phyloP scores from a whole-genome alignment of 2,888 invertebrate species.

The Drosophila suboccidentalis region DNA sequence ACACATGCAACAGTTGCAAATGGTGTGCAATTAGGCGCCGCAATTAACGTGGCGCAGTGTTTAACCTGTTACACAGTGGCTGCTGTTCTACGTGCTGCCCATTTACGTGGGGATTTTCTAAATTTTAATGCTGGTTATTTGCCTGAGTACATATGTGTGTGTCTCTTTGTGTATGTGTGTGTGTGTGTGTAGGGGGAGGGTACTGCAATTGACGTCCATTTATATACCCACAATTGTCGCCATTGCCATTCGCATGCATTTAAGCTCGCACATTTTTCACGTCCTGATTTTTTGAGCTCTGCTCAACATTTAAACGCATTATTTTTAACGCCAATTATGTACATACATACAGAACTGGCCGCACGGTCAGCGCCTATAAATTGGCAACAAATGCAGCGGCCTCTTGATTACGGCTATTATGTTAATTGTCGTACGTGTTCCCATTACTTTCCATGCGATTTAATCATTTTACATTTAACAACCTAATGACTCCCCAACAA shows the following conservation, averaged over 20 bases:
- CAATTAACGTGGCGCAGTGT: conserved; percentile 81
- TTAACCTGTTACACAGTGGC: conserved; percentile 77
- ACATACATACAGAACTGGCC: conserved; percentile 38
- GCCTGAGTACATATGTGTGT: conserved; percentile 14
- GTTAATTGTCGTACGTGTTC: conserved; percentile 72
- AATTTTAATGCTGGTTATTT: conserved; percentile 78
- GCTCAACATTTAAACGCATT: conserved; percentile 71
- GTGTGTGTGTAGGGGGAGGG: conserved; percentile 10
- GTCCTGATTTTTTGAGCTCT: conserved; percentile 51
- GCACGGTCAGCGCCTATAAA: conserved; percentile 59
- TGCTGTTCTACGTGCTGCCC: conserved; percentile 59
- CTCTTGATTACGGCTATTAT: conserved; percentile 73
- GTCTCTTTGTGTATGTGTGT: not conserved
- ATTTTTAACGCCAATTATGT: conserved; percentile 75
- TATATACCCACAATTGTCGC: conserved; percentile 62
- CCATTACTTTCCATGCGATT: conserved; percentile 44
- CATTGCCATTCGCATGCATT: conserved; percentile 43
- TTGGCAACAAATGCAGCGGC: conserved; percentile 67
- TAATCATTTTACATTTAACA: conserved; percentile 51
- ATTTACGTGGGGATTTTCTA: conserved; percentile 76
- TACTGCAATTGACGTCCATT: conserved; percentile 68
- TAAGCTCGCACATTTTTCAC: conserved; percentile 74
- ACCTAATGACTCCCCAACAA: conserved; percentile 15
- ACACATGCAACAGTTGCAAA: conserved; percentile 77
- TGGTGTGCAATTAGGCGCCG: conserved; percentile 80